These are phyloP conservation scores for Rhynchopsitta pachyrhyncha DNA, from an alignment of 2,113 vertebrate species.

Conservation along the genomic window DNA sequence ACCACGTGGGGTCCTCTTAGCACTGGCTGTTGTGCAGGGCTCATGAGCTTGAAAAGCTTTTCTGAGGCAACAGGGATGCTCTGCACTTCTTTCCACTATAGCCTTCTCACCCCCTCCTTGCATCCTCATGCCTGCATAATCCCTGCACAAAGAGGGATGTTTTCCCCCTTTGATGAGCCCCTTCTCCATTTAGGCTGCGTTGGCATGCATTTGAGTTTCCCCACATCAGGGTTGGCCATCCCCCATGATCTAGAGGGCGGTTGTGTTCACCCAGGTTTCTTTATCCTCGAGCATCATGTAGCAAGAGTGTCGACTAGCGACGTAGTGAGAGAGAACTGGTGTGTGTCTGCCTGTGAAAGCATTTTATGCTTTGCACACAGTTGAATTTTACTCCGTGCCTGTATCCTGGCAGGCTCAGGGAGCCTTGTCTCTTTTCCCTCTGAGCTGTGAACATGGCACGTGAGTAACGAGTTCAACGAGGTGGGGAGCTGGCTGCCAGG, in stretches of 20 bases:
- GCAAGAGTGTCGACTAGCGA: neutral
- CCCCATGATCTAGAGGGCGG: fast-evolving
- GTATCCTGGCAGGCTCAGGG: neutral
- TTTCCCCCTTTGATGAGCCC: neutral
- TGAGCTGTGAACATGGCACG: neutral
- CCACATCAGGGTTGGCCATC: fast-evolving
- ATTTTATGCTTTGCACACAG: neutral
- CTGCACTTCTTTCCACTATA: neutral
- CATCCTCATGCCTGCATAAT: fast-evolving
- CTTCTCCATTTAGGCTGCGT: neutral
- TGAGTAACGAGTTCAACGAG: neutral
- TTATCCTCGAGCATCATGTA: neutral
- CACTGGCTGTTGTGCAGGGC: fast-evolving
- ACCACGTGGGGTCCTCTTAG: neutral
- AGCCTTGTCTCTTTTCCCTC: neutral
- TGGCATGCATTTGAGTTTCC: neutral
- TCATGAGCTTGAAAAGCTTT: fast-evolving
- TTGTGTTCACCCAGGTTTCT: neutral
- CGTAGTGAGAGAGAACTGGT: neutral
- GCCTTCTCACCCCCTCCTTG: neutral
- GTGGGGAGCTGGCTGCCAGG: neutral
- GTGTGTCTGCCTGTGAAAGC: neutral
- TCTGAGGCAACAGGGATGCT: neutral
- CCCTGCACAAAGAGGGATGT: neutral
- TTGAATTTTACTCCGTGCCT: neutral